Evolutionary conservation across 2,888 invertebrate genomes (phyloP), one percentile per base, ranked within the genome.

Genomic region (Nomada goodeniana): DNA sequence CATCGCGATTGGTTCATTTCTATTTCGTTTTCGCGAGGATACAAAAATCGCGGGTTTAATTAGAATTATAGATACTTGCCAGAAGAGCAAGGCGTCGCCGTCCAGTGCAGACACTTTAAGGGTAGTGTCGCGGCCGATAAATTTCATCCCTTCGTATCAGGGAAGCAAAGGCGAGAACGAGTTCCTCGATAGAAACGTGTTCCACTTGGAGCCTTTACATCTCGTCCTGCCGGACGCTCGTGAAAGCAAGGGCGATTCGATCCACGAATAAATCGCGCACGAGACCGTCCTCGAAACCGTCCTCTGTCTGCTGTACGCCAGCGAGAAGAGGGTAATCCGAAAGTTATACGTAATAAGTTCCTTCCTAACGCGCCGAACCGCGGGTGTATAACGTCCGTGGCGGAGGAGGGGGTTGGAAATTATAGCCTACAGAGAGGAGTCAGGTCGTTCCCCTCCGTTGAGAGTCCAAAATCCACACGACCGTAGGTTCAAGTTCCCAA

Each of bases 391-490:
- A 67, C 75, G 63, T 42, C 65, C 57, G 63, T 11, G 52, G 18
- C 13, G 4, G 29, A n/a, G 2, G 59, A 7, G 20, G 15, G 50
- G 67, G 76, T 50, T 50, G 59, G 74, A 84, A 84, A 83, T 84
- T 80, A 84, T 80, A 83, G 80, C 80, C 64, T 64, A 68, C 81
- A 52, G 77, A 77, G 63, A 68, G 63, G 72, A 69, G 61, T 20
- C 61, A 29, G 69, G 75, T 82, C 84, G 75, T 80, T 86, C 75
- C 70, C 73, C 79, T 86, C 75, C 70, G 70, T 23, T 71, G 77
- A 53, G 69, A 84, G 80, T 67, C 87, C 57, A 87, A 87, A 87
- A 87, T 87, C 87, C 68, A 80, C 86, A 79, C 52, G 80, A 76
- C 69, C 76, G 36, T 72, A 57, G 74, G 74, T 80, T 86, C 76